These are phyloP conservation scores for Channa maculata DNA, from an alignment of 2,113 vertebrate species.

Conservation along the genomic window DNA sequence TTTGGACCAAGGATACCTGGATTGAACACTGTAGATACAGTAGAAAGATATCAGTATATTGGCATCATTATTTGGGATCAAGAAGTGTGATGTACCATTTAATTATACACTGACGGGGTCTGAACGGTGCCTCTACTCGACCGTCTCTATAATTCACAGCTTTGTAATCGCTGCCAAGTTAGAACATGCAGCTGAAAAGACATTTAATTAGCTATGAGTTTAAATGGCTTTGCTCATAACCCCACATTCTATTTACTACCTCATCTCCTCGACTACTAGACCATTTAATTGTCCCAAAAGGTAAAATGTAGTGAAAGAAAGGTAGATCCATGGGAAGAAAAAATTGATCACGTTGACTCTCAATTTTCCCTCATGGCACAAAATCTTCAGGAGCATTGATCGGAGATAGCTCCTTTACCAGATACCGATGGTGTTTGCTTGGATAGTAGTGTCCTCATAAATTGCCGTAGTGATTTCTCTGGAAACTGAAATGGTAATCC, in stretches of 20 bases:
- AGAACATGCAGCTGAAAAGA: constrained; percentile 59
- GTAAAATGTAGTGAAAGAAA: constrained; percentile 44
- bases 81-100: constrained; percentile 47
- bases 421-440: constrained; percentile 59
- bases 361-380: constrained; percentile 47
- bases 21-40: too few species aligned
- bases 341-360: constrained; percentile 51
- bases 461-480: constrained; percentile 74
- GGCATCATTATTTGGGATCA: constrained; percentile 61
- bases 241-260: constrained; percentile 40
- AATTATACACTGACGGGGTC: constrained; percentile 59
- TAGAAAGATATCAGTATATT: constrained; percentile 26
- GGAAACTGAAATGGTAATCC: constrained; percentile 75
- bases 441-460: constrained; percentile 71
- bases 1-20: too few species aligned
- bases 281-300: constrained; percentile 58
- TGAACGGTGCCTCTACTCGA: constrained; percentile 21
- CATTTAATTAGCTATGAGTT: constrained; percentile 59
- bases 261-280: constrained; percentile 33
- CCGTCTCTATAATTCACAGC: constrained; percentile 52
- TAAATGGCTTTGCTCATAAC: constrained; percentile 33
- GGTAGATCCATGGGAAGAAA: constrained; percentile 16
- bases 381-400: constrained; percentile 72
- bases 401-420: constrained; percentile 48
- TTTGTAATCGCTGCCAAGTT: constrained; percentile 64